phyloP scores from a whole-genome alignment of 2,797 vertebrate genomes.

The Hylomyscus alleni region DNA sequence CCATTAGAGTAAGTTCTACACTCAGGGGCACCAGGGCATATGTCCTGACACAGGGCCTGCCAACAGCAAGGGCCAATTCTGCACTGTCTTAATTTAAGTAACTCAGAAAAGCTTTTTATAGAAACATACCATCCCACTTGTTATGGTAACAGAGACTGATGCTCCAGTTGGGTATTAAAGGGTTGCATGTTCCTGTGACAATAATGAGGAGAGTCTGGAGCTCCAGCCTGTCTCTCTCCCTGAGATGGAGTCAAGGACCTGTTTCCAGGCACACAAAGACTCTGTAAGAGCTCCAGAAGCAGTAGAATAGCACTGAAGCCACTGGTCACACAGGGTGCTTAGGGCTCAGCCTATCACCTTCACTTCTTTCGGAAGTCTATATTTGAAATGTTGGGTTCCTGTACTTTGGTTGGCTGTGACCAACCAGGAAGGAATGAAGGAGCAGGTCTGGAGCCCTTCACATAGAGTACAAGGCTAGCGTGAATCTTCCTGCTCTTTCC shows the following conservation, averaged over 20 bases:
- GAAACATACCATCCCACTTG: background rate
- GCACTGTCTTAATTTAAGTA: background rate
- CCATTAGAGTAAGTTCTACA: fast-evolving
- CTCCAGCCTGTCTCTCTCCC: background rate
- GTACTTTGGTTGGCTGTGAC: slow-evolving; percentile 61
- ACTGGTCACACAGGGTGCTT: background rate
- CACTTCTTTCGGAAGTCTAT: slow-evolving; percentile 76
- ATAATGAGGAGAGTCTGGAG: fast-evolving
- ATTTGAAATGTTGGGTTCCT: slow-evolving; percentile 79
- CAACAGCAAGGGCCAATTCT: background rate
- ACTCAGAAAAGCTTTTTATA: background rate
- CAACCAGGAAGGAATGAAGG: slow-evolving; percentile 55
- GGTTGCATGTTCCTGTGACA: background rate
- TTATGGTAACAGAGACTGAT: fast-evolving
- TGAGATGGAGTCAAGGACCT: background rate
- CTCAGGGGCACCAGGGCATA: background rate
- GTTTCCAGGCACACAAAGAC: slow-evolving; percentile 65
- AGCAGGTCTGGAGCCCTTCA: background rate
- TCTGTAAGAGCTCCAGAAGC: background rate
- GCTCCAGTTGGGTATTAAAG: background rate
- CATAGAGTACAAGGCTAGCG: background rate
- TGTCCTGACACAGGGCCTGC: background rate
- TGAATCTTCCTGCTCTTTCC: slow-evolving; percentile 27
- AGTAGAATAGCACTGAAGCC: background rate
- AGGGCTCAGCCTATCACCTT: slow-evolving; percentile 52